Evolutionary conservation across 2,113 vertebrate species (phyloP).

Genomic region (Oreochromis niloticus): DNA sequence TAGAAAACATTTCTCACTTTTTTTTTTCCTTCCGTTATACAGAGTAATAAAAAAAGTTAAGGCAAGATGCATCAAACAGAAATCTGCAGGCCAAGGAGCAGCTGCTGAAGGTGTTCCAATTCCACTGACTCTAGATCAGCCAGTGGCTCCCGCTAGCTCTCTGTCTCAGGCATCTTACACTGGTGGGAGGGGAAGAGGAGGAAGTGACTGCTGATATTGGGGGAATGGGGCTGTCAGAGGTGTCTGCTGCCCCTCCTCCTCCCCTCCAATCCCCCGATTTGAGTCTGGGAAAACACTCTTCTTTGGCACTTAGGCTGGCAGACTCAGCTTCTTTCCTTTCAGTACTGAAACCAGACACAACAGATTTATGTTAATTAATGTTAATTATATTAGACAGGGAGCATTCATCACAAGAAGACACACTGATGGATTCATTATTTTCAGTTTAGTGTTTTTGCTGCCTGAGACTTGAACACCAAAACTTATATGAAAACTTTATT

Average conservation of each 20-base stretch:
- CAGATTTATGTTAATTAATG: neutral
- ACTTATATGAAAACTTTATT: neutral
- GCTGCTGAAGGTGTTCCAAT: constrained; percentile 69
- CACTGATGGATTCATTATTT: neutral
- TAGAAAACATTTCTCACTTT: constrained; percentile 79
- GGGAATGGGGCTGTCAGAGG: constrained; percentile 63
- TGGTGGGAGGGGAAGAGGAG: constrained; percentile 69
- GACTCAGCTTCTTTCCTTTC: constrained; percentile 99
- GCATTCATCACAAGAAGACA: neutral
- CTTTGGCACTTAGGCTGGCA: constrained; percentile 96
- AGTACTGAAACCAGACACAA: constrained; percentile 77
- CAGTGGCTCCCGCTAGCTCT: constrained; percentile 76
- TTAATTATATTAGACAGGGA: neutral
- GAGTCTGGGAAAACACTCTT: constrained; percentile 73
- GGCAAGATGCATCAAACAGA: constrained; percentile 98
- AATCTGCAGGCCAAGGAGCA: constrained; percentile 72
- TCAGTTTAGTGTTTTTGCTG: neutral
- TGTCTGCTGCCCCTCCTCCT: constrained; percentile 70
- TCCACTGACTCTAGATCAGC: constrained; percentile 61
- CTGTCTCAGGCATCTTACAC: constrained; percentile 89
- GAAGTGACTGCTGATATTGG: constrained; percentile 47
- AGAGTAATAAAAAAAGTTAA: constrained; percentile 94
- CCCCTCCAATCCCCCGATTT: constrained; percentile 18
- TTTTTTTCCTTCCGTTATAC: constrained; percentile 83
- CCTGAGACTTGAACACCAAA: neutral